A percentile compares a stretch with the other conserved stretches of the same genome.
These are phyloP conservation scores for Cataglyphis cursor DNA, from an alignment of 2,888 invertebrate species.

Conservation along the genomic window DNA sequence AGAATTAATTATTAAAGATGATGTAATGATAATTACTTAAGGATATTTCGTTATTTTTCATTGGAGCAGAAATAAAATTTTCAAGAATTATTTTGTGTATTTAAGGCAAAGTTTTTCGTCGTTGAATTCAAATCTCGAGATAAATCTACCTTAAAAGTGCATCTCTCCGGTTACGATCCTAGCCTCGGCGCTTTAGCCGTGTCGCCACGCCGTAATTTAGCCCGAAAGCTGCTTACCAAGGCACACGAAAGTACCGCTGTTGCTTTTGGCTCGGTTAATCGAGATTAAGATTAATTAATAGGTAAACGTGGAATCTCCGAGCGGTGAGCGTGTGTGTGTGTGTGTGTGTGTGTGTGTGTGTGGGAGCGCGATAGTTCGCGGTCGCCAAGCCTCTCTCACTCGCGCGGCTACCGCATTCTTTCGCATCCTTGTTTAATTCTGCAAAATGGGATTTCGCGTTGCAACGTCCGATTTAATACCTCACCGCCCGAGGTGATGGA, in stretches of 20 bases:
- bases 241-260: not conserved
- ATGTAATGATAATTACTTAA: not conserved
- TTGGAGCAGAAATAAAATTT: not conserved
- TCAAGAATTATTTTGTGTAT: not conserved
- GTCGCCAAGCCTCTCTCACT: slow-evolving; percentile 10
- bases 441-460: slow-evolving; percentile 45
- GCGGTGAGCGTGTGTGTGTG: not conserved
- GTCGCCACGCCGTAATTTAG: slow-evolving; percentile 11
- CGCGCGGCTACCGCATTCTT: not conserved
- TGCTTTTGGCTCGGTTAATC: slow-evolving; percentile 39
- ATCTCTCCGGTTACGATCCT: not conserved
- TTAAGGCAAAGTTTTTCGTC: not conserved
- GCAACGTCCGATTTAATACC: slow-evolving; percentile 44
- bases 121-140: not conserved
- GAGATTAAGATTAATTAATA: slow-evolving; percentile 52
- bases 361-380: slow-evolving; percentile 14
- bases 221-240: slow-evolving; percentile 30
- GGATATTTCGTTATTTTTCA: not conserved
- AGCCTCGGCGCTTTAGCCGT: not conserved
- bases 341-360: not conserved
- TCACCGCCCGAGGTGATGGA: slow-evolving; percentile 9
- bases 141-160: slow-evolving; percentile 7
- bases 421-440: slow-evolving; percentile 32
- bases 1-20: not conserved
- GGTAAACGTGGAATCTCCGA: slow-evolving; percentile 19